Evolutionary conservation across 2,113 vertebrate genomes (phyloP).

Genomic region (Willisornis vidua): DNA sequence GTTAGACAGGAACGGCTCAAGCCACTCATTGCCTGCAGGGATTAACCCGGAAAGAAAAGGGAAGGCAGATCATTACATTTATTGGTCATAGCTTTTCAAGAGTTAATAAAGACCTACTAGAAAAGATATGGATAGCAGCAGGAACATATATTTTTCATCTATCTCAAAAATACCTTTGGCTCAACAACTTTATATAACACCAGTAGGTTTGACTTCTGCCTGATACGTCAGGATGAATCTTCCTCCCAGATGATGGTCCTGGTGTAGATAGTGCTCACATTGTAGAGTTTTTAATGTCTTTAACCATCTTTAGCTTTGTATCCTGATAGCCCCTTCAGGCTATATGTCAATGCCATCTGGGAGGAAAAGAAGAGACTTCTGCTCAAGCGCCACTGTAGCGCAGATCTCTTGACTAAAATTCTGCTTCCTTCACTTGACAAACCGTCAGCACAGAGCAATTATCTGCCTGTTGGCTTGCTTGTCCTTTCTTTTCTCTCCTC

Average conservation of each 20-base stretch:
- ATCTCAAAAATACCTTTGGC: background rate
- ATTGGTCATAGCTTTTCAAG: conserved; percentile 39
- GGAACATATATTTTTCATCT: background rate
- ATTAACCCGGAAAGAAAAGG: conserved; percentile 24
- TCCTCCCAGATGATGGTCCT: background rate
- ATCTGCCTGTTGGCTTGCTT: conserved; percentile 1
- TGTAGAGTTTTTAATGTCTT: conserved; percentile 59
- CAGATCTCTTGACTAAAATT: conserved; percentile 30
- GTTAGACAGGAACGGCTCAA: background rate
- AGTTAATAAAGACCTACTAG: conserved; percentile 14
- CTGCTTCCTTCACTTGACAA: conserved; percentile 25
- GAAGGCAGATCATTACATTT: conserved; percentile 48
- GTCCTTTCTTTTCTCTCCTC: background rate
- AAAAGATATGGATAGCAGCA: conserved; percentile 8
- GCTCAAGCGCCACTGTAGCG: background rate
- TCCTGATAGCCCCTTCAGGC: conserved; percentile 59
- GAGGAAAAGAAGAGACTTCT: conserved; percentile 47
- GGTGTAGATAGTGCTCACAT: background rate
- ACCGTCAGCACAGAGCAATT: conserved; percentile 47
- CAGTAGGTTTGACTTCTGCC: background rate
- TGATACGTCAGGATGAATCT: conserved; percentile 2
- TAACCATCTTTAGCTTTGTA: conserved; percentile 57
- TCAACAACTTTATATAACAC: background rate
- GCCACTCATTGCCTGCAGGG: background rate
- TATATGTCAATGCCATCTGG: conserved; percentile 58